Base-by-base conservation (phyloP, 1,140 invertebrate species). In the Coptotermes formosanus region DNA sequence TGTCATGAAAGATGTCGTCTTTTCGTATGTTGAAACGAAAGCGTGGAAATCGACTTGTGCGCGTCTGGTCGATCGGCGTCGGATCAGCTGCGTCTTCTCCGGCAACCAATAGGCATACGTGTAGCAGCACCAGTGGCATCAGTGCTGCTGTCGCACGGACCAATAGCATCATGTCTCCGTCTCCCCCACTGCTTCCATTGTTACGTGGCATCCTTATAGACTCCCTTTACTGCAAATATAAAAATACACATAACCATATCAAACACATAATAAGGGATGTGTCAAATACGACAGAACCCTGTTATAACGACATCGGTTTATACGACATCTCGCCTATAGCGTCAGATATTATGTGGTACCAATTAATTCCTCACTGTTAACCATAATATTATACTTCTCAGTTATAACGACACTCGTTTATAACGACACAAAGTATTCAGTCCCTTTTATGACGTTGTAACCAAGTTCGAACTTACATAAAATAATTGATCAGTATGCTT, bases 11-110 rank as follows among this genome's bases (percentile, higher is more conserved):
- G 59, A 85, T 81, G 85, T 85, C 75, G 16, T 85, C 75, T 64
- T 85, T 85, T 64, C 45, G 64, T n/a, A 85, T 64, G 59, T 85
- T 81, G 85, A 85, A 85, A 19, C 48, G 82, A 55, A 82, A 85
- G 30, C 55, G 85, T n/a, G 38, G 85, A 25, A 52, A 64, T 38
- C 83, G n/a, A 11, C 45, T 59, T 25, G 48, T 84, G 6, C 64
- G 64, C 64, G 64, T 9, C 25, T 75, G 64, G 9, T 75, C 64
- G 25, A 75, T 75, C n/a, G 64, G n/a, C 64, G 64, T 75, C 64
- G 64, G 7, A 6, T 75, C 64, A 75, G 64, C 25, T 9, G 64
- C 64, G 64, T 75, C 64, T 30, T 75, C 64, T 75, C 64, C 64
- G 64, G 64, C 64, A 75, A 75, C 64, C 64, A 75, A 75, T 75